Evolutionary conservation across 2,113 vertebrate species (phyloP), one percentile per base, ranked within the genome.

Genomic region (Tapirus terrestris): DNA sequence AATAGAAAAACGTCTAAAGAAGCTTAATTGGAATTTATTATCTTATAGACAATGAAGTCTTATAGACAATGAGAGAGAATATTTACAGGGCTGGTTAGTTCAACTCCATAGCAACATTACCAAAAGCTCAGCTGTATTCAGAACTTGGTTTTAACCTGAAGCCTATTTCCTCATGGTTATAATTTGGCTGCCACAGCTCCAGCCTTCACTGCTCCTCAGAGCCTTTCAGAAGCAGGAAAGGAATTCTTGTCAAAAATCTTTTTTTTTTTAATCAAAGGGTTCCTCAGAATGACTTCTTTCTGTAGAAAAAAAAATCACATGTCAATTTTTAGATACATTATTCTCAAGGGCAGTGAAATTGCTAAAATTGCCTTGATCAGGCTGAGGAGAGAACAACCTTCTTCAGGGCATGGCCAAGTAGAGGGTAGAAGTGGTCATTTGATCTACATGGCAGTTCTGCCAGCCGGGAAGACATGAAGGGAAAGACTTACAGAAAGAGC

Each of bases 401-500:
- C 18, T 21, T 45, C 3, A 56, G 10, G 3, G 10, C 31, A 53
- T 14, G 58, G 6, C 53, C 53, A 10, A 36, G 8, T 18, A 53
- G 25, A 68, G 9, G 6, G 5, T 33, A 12, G 8, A 63, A 39
- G 6, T 11, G 2, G 27, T 73, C 29, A 72, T 8, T 29, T 58
- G 18, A 3, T 61, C 45, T 39, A 23, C 0, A 25, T 0, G 6
- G 18, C 2, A 14, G 8, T n/a, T 60, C 48, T 29, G 10, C 29
- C 25, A 67, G 23, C 12, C 14, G 25, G 21, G 72, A 83, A 88
- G 23, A n/a, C 1, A 43, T 16, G 21, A 39, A 89, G 31, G 11
- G 48, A 48, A 11, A 48, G 48, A 5, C 5, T 79, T 58, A 33
- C 21, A 45, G 60, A 91, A 36, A 33, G 2, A 76, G 36, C 8